Percentiles rank a stretch among this genome's conserved stretches.
These are phyloP conservation scores for Zapornia atra DNA, from an alignment of 2,113 vertebrate species.

Conservation along the genomic window DNA sequence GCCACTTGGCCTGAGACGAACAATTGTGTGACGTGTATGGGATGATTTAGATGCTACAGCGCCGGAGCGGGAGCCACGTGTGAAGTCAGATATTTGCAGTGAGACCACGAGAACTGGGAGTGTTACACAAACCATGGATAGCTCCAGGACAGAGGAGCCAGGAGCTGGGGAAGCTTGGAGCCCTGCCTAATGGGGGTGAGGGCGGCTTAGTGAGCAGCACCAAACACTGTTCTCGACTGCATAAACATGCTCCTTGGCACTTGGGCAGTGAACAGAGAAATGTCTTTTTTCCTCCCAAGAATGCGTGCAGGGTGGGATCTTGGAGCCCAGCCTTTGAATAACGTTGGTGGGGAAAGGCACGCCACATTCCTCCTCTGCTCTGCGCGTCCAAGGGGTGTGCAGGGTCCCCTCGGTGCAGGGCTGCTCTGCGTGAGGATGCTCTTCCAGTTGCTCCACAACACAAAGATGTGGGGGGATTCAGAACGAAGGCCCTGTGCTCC, in stretches of 20 bases:
- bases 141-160: not conserved
- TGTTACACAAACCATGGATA: constrained; percentile 30
- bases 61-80: fast-evolving
- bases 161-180: not conserved
- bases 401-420: not conserved
- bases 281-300: not conserved
- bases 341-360: fast-evolving
- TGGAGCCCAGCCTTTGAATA: not conserved
- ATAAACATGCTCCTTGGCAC: not conserved
- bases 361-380: not conserved
- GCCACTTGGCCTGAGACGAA: not conserved
- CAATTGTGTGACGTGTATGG: not conserved
- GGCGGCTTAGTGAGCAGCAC: not conserved
- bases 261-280: not conserved
- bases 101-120: not conserved
- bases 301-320: not conserved
- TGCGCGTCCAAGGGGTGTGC: not conserved
- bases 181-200: not conserved
- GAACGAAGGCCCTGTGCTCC: not conserved
- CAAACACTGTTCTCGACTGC: not conserved
- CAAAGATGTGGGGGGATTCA: not conserved
- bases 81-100: not conserved
- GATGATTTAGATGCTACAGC: not conserved
- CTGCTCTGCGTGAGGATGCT: not conserved
- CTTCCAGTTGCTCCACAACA: not conserved